Evolutionary conservation across 2,888 invertebrate species (phyloP), one percentile per base, ranked within the genome.

Genomic region (Eurytoma adleriae): DNA sequence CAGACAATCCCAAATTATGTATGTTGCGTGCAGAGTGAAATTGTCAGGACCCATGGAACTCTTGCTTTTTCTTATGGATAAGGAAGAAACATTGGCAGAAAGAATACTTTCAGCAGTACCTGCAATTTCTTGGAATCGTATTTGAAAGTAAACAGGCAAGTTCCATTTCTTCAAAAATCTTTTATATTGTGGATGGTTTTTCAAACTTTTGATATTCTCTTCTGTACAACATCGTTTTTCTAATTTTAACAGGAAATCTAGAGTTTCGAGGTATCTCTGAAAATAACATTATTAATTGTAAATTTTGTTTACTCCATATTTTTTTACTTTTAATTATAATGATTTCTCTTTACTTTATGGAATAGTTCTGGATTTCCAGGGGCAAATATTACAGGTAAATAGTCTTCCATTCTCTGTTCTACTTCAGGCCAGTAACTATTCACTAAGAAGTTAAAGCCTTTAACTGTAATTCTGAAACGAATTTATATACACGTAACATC

Each of bases 141-240:
- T 96, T 92, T 98, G 98, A 90, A 97, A 98, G 91, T 99, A 99
- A n/a, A 99, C 98, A 14, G 97, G 96, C 71, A 98, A 92, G 91
- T 98, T 98, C 96, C 98, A 99, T 85, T 96, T 94, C 83, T 94
- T 94, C 84, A 96, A 93, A 88, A 97, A 97, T 83, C 93, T 94
- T 86, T 94, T 94, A 87, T 96, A 97, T 83, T 95, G 94, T 1
- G 93, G 90, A 87, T 96, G 94, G 74, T 92, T 91, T 83, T 94
- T 92, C 75, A 97, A 92, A 30, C 93, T 87, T 81, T 92, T 91
- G 0, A 93, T 92, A 82, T 93, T 93, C 68, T 94, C 93, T 78
- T 93, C 91, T 72, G 91, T 92, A 54, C 92, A 91, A 86, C 95
- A 95, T 84, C 93, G 92, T 48, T 91, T 91, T 87, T 96, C 95